Base-by-base conservation (phyloP, 2,113 vertebrate genomes). In the Ovis aries region DNA sequence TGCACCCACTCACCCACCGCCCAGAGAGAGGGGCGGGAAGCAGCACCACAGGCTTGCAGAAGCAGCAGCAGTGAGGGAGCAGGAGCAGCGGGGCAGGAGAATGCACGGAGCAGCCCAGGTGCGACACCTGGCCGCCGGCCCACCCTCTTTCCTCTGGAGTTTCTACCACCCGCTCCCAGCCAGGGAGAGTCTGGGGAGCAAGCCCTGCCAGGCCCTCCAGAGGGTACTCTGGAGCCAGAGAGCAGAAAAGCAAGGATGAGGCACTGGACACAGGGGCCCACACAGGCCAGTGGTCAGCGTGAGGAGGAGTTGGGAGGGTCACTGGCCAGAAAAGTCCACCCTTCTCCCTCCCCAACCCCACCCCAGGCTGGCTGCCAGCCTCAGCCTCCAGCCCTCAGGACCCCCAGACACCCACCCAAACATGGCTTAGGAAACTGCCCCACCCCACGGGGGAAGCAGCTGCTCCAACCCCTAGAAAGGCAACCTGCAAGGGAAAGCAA, bases 241-340 rank as follows among this genome's bases (percentile, higher is more conserved):
- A 60, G 60, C 31, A 92, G 78, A 88, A 50, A 19, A 97, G 43
- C 90, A 60, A 95, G 77, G 60, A 59, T 2, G 59, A 92, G 77
- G 50, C n/a, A 23, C 84, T 57, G 55, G 36, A 29, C 33, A 31
- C 78, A 52, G 78, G 78, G 31, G 48, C 50, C 67, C 53, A 9
- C 1, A 23, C 1, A 23, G 55, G 53, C 27, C 60, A 10, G 40
- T 12, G 27, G 43, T 80, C 7, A 16, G 23, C 6, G 0, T 21
- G 52, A 83, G n/a, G 12, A 90, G 36, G 21, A 52, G 71, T 74
- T 90, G 60, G 36, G 45, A 85, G 43, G n/a, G 36, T 33, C 86
- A 36, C 88, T 0, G 21, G 29, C 67, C 80, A 48, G 36, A 52
- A 67, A 17, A 88, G 43, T 80, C 71, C 17, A 10, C 1, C 40